Percentiles rank a stretch among this genome's conserved stretches.
Evolutionary conservation across 2,888 invertebrate genomes (phyloP).

Genomic region (Escarpia spicata): DNA sequence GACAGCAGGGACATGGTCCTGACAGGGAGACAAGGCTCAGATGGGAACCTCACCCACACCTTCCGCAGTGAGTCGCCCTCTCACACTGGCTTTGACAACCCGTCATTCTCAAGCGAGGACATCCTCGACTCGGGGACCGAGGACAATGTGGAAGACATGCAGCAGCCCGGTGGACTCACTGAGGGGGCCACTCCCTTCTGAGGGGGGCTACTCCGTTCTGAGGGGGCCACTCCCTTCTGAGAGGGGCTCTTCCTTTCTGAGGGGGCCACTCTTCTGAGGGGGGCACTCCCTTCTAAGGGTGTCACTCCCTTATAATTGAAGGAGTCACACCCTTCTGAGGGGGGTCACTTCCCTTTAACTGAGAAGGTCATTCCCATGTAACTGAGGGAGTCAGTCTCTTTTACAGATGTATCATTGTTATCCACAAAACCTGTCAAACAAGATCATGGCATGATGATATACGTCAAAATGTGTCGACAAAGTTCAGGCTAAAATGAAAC

Average conservation of each 20-base stretch:
- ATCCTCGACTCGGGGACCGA: neutral
- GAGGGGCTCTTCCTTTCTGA: neutral
- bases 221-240: neutral
- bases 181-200: constrained; percentile 8
- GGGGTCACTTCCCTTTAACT: neutral
- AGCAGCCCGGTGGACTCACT: neutral
- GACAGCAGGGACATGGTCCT: neutral
- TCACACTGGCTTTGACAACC: neutral
- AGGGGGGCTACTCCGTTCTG: neutral
- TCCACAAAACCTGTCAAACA: neutral
- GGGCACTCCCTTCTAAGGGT: too few relatives aligned
- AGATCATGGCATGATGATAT: neutral
- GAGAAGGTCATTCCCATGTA: too few relatives aligned
- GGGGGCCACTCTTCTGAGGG: too few relatives aligned
- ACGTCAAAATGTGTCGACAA: neutral
- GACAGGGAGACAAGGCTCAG: neutral
- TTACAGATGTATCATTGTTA: neutral
- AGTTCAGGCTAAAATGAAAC: neutral
- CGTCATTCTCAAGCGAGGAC: neutral
- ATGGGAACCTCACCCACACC: neutral
- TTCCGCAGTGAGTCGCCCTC: neutral
- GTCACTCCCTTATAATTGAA: too few relatives aligned
- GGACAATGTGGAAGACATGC: neutral
- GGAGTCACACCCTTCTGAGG: neutral
- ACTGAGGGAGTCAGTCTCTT: too few relatives aligned